Percentiles rank a stretch among this genome's conserved stretches.
Conservation (phyloP, 1,140 invertebrate genomes). For the Aphelinus atriplicis region DNA sequence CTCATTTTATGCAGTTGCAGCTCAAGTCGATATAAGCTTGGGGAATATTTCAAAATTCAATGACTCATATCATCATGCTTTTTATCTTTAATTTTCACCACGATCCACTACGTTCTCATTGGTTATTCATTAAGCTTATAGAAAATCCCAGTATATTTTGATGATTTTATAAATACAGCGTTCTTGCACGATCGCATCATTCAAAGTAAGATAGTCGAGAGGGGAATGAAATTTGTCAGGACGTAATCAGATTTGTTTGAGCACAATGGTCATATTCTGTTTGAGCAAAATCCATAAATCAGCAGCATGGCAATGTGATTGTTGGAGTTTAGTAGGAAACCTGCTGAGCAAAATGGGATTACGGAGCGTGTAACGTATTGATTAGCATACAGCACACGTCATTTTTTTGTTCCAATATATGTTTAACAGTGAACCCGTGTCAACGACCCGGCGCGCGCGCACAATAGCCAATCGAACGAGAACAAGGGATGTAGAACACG, state of each 20-base stretch:
- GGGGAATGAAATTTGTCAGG: no score
- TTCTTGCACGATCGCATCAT: no score
- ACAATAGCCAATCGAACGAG: background rate
- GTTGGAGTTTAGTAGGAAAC: background rate
- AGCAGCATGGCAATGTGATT: background rate
- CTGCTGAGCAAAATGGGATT: background rate
- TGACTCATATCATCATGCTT: no score
- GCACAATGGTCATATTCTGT: slow-evolving; percentile 11
- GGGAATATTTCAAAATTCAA: no score
- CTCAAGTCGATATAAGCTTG: no score
- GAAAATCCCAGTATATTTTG: no score
- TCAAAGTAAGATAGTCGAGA: no score
- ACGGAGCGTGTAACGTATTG: background rate
- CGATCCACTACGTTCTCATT: no score
- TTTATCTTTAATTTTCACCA: no score
- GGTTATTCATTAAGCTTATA: no score
- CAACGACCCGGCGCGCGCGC: background rate
- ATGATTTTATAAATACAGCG: no score
- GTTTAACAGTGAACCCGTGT: slow-evolving; percentile 7
- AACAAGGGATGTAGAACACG: slow-evolving; percentile 8
- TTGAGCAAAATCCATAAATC: background rate
- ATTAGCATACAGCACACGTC: background rate
- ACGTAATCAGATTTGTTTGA: slow-evolving; percentile 10
- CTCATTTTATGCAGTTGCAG: no score
- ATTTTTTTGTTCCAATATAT: slow-evolving; percentile 2